Percentiles rank a stretch among this genome's conserved stretches.
These are phyloP conservation scores for Eilema griseolum DNA, from an alignment of 2,888 invertebrate species.

Conservation along the genomic window DNA sequence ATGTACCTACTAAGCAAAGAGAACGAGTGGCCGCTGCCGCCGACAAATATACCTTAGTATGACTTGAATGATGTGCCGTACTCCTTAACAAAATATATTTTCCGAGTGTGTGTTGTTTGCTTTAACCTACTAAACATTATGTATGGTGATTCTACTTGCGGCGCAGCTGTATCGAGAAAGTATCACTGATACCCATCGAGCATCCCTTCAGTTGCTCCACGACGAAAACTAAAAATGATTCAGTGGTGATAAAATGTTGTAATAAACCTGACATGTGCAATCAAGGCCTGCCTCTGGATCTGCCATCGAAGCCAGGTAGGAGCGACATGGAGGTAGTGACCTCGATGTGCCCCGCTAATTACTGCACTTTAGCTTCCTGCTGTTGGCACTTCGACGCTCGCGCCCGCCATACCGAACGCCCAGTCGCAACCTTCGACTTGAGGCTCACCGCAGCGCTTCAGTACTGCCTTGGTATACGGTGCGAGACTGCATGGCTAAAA, in stretches of 20 bases:
- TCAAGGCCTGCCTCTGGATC: constrained; percentile 89
- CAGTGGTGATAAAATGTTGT: constrained; percentile 94
- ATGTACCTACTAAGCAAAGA: constrained; percentile 79
- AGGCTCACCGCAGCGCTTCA: constrained; percentile 38
- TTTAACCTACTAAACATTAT: constrained; percentile 88
- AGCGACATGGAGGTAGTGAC: constrained; percentile 66
- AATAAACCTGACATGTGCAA: constrained; percentile 92
- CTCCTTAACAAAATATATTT: constrained; percentile 79
- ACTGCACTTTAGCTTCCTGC: constrained; percentile 62
- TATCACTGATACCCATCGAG: constrained; percentile 91
- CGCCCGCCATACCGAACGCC: constrained; percentile 45
- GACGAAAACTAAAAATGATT: constrained; percentile 91
- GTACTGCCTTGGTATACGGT: constrained; percentile 70
- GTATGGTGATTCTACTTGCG: constrained; percentile 85
- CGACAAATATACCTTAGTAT: constrained; percentile 63
- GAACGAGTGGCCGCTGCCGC: constrained; percentile 60
- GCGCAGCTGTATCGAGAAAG: constrained; percentile 92
- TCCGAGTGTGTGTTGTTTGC: constrained; percentile 86
- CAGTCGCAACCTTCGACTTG: constrained; percentile 43
- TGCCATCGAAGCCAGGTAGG: constrained; percentile 91
- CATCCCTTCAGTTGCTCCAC: constrained; percentile 94
- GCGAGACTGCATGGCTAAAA: constrained; percentile 78
- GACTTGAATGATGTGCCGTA: constrained; percentile 83
- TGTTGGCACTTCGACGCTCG: constrained; percentile 48
- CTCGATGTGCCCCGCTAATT: constrained; percentile 68